Conservation (phyloP, 2,888 invertebrate genomes). For the Ophion obscuratus region DNA sequence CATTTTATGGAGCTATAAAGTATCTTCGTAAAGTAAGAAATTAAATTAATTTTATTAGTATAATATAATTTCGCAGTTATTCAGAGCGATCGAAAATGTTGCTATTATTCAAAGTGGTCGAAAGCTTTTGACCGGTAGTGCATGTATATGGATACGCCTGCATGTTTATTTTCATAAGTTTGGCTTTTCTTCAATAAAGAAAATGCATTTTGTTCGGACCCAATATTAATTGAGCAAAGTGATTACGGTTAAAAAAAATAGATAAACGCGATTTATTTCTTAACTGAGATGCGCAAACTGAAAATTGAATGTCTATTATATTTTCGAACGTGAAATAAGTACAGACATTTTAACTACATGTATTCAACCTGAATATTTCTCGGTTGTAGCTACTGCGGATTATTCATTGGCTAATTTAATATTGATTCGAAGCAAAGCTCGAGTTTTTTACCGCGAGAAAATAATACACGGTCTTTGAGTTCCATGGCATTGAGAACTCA, state of each 20-base stretch:
- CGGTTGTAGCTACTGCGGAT: not conserved
- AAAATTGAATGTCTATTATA: not conserved
- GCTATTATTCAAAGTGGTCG: too few species aligned
- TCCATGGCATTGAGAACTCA: not conserved
- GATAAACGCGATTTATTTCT: not conserved
- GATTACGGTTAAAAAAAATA: not conserved
- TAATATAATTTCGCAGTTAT: too few species aligned
- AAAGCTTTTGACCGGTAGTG: too few species aligned
- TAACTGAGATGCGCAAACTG: too few species aligned
- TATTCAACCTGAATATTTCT: too few species aligned
- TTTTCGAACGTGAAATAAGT: not conserved
- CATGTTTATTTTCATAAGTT: too few species aligned
- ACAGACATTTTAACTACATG: not conserved
- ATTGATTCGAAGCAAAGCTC: not conserved
- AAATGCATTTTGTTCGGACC: not conserved
- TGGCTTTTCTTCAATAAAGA: too few species aligned
- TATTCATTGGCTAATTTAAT: not conserved
- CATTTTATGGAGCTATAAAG: too few species aligned
- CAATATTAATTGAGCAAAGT: not conserved
- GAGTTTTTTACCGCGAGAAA: not conserved
- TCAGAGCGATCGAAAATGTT: too few species aligned
- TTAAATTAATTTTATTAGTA: too few species aligned
- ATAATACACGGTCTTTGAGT: not conserved
- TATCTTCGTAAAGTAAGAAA: too few species aligned
- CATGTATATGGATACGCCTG: too few species aligned